Evolutionary conservation across 2,888 invertebrate species (phyloP), one percentile per base, ranked within the genome.

Genomic region (Habroteleia sp.): DNA sequence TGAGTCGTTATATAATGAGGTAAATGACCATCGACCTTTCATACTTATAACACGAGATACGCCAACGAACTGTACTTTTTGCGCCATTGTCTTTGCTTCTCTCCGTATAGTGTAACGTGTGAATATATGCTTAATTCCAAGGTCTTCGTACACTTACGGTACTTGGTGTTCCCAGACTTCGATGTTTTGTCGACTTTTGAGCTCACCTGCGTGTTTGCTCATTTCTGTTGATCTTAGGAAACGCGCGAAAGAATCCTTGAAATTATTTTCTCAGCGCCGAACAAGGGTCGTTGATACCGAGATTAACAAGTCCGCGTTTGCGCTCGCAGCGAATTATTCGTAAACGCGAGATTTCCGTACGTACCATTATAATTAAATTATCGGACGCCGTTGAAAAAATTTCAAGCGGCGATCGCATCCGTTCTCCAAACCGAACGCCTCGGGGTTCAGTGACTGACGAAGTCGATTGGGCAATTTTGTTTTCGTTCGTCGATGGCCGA

Each of bases 111-210:
- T 63, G 72, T 74, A 74, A 78, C 79, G 78, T 80, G 79, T 76
- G 79, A 78, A 79, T 76, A 75, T 76, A 71, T 77, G 73, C 75
- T 80, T 79, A 77, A 79, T 80, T 80, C 79, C 78, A 77, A 73
- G 77, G 77, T 65, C 74, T 74, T 72, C 74, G 62, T 71, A 76
- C 71, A 62, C 74, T 74, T 72, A 74, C 77, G 77, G 76, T 77
- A 77, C 75, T 66, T 52, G 63, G 68, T 76, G 73, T 77, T 77
- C 77, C 77, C 77, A 77, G 77, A 77, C 75, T 71, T 76, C 71
- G 73, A 74, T 77, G 75, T 69, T 77, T 72, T 71, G 68, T 76
- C 65, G 65, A 68, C 77, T 77, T 76, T 77, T 71, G 69, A 69
- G 74, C 75, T 74, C 75, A 42, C 50, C 69, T 54, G 58, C 65